Percentiles rank a stretch among this genome's conserved stretches.
Evolutionary conservation across 1,140 invertebrate genomes (phyloP).

Genomic region (Idris sp.): DNA sequence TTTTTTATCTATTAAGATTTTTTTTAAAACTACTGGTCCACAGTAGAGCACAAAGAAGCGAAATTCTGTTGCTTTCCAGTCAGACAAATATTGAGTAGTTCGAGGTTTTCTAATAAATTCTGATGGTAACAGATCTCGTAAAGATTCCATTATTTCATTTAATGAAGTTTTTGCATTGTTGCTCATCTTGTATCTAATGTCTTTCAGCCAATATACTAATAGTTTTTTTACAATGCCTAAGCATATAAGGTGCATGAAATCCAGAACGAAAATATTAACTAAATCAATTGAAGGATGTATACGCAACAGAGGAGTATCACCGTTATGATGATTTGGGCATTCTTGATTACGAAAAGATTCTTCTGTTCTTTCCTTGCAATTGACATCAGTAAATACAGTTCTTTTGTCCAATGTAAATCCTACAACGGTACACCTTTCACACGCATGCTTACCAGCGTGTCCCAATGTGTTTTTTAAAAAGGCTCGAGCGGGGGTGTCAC

Average conservation of each 20-base stretch:
- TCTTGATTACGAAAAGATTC: conserved; percentile 21
- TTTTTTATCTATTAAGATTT: conserved; percentile 16
- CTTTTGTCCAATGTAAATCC: neutral
- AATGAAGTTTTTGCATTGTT: too few species aligned
- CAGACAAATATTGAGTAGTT: conserved; percentile 2
- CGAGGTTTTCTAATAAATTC: conserved; percentile 47
- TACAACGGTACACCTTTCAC: neutral
- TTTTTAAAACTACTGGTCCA: conserved; percentile 37
- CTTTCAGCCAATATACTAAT: conserved; percentile 16
- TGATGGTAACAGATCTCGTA: conserved; percentile 24
- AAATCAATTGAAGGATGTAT: conserved; percentile 45
- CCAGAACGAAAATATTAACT: conserved; percentile 41
- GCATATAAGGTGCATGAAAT: conserved; percentile 36
- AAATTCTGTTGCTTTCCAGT: conserved; percentile 47
- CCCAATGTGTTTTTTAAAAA: neutral
- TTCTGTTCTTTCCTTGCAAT: conserved; percentile 19
- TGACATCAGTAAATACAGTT: neutral
- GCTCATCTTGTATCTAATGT: conserved; percentile 9
- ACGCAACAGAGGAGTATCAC: conserved; percentile 23
- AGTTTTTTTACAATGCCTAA: conserved; percentile 29
- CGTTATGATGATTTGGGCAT: conserved; percentile 24
- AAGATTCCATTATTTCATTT: conserved; percentile 13
- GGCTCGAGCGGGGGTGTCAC: neutral
- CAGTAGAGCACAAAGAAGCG: conserved; percentile 50
- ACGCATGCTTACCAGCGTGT: neutral